These are phyloP conservation scores for Antigone vipio DNA, from an alignment of 2,113 vertebrate genomes.

Conservation along the genomic window DNA sequence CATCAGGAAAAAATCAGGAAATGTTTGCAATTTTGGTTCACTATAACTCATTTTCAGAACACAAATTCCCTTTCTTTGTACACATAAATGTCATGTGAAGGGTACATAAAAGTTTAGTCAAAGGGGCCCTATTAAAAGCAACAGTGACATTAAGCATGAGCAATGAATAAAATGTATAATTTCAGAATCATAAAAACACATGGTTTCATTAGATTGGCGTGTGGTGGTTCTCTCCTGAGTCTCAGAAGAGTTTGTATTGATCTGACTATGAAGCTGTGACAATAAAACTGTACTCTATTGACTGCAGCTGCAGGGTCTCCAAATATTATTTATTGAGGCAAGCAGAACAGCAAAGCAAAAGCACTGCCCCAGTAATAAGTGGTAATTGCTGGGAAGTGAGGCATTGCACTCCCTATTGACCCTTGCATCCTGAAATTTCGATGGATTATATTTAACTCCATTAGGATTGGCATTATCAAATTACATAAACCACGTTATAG, in stretches of 20 bases:
- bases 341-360: slow-evolving; percentile 78
- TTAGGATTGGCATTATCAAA: slow-evolving; percentile 96
- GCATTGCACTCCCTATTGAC: slow-evolving; percentile 84
- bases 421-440: slow-evolving; percentile 86
- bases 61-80: slow-evolving; percentile 20
- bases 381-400: slow-evolving; percentile 94
- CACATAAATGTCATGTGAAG: background rate
- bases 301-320: slow-evolving; percentile 85
- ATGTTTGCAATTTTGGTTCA: slow-evolving; percentile 41
- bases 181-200: slow-evolving; percentile 68
- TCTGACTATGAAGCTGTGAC: slow-evolving; percentile 79
- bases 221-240: slow-evolving; percentile 36
- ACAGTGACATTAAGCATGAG: slow-evolving; percentile 43
- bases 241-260: slow-evolving; percentile 79
- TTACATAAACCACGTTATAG: slow-evolving; percentile 80
- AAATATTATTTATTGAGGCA: slow-evolving; percentile 94
- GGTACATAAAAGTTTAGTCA: slow-evolving; percentile 15
- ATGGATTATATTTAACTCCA: slow-evolving; percentile 92
- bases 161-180: slow-evolving; percentile 48
- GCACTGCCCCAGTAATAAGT: slow-evolving; percentile 88
- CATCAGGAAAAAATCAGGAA: slow-evolving; percentile 15
- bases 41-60: slow-evolving; percentile 27
- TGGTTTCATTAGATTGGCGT: slow-evolving; percentile 59
- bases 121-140: slow-evolving; percentile 14
- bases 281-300: slow-evolving; percentile 89